A percentile compares a stretch with the other conserved stretches of the same genome.
phyloP scores from a whole-genome alignment of 1,140 invertebrate species.

The Pararge aegeria region DNA sequence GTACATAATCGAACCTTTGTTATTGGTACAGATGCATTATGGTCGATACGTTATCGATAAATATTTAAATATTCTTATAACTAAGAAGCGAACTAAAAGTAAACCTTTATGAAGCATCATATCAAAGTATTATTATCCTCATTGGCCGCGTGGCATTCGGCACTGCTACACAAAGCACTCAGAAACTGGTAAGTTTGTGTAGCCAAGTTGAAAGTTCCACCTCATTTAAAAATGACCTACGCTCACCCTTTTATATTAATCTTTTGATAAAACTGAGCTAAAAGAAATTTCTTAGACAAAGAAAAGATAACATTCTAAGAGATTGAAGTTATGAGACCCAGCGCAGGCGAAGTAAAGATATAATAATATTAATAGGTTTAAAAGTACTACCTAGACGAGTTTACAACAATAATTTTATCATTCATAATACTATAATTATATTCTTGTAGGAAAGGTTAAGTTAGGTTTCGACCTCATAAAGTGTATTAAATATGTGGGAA shows the following conservation, averaged over 20 bases:
- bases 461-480: too few species aligned
- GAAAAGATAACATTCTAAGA: conserved; percentile 2
- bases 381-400: too few species aligned
- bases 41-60: too few species aligned
- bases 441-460: too few species aligned
- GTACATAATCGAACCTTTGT: too few species aligned
- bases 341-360: background rate
- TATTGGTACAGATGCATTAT: too few species aligned
- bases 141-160: background rate
- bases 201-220: conserved; percentile 1
- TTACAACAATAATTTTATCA: too few species aligned
- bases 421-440: too few species aligned
- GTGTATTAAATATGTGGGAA: too few species aligned
- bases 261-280: conserved; percentile 6
- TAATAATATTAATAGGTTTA: too few species aligned
- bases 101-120: background rate
- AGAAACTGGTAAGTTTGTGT: conserved; percentile 12
- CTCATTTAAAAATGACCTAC: conserved; percentile 1
- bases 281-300: conserved; percentile 6
- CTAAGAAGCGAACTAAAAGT: conserved; percentile 1
- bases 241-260: conserved; percentile 3
- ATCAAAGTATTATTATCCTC: too few species aligned
- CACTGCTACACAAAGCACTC: conserved; percentile 19
- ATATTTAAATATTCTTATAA: too few species aligned
- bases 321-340: background rate